These are phyloP conservation scores for Zaprionus tsacasi DNA, from an alignment of 1,140 invertebrate species.

Conservation along the genomic window DNA sequence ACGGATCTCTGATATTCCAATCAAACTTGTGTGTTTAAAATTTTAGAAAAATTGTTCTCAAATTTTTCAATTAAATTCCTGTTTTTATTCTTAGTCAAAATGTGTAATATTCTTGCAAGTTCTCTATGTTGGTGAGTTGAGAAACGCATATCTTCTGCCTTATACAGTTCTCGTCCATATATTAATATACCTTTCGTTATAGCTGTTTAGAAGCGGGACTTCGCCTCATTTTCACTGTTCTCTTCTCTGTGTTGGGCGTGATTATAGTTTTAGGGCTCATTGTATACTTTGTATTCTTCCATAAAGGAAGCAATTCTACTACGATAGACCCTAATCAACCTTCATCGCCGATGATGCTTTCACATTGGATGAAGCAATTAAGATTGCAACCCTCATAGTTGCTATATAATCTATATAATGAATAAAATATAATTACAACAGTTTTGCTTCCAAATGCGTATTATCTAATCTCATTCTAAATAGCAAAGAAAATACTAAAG, in stretches of 20 bases:
- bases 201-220: slow-evolving; percentile 33
- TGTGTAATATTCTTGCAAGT: neutral
- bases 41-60: no score
- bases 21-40: no score
- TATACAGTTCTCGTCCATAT: neutral
- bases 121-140: slow-evolving; percentile 28
- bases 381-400: no score
- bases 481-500: no score
- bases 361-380: no score
- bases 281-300: slow-evolving; percentile 48
- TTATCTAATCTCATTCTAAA: neutral
- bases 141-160: neutral
- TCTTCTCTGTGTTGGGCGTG: neutral
- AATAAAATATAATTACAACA: no score
- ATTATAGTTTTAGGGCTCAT: slow-evolving; percentile 4
- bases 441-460: no score
- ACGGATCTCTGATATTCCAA: no score
- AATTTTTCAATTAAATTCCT: no score
- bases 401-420: no score
- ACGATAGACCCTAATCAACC: no score
- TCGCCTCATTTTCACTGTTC: neutral
- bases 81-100: neutral
- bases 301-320: neutral
- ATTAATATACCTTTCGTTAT: neutral
- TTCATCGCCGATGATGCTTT: no score